These are phyloP conservation scores for Formica selysi DNA, from an alignment of 1,140 invertebrate species.

Conservation along the genomic window DNA sequence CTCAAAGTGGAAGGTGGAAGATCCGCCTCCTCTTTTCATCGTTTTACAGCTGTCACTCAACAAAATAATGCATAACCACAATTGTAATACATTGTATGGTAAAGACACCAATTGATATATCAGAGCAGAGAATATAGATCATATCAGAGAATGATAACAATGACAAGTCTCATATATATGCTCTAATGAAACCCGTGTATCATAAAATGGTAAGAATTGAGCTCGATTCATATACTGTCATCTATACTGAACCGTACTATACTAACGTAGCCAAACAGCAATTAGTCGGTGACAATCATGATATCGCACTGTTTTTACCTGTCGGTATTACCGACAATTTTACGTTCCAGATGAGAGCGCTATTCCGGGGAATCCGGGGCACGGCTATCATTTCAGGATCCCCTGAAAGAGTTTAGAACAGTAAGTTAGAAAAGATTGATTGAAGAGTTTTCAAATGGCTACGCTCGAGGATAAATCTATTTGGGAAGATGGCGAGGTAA, in stretches of 20 bases:
- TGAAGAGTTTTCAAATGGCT: constrained; percentile 84
- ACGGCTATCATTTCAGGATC: not conserved
- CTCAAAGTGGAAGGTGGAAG: not conserved
- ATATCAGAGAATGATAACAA: not conserved
- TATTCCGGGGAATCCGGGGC: no score
- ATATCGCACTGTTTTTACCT: no score
- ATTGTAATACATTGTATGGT: no score
- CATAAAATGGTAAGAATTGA: not conserved
- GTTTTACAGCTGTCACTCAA: constrained; percentile 31
- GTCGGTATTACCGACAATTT: no score
- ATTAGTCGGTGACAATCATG: not conserved
- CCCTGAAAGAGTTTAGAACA: not conserved
- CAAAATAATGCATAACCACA: not conserved
- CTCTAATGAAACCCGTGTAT: not conserved
- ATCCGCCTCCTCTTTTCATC: not conserved
- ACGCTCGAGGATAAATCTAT: constrained; percentile 96
- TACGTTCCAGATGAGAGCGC: no score
- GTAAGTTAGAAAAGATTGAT: not conserved
- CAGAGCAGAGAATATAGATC: not conserved
- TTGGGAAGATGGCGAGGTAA: constrained; percentile 95
- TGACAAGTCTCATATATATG: not conserved
- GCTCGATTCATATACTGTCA: not conserved
- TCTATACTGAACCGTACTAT: not conserved
- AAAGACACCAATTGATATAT: not conserved
- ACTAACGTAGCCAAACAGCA: not conserved